These are phyloP conservation scores for Sarcophaga subvicina DNA, from an alignment of 2,888 invertebrate genomes.

Conservation along the genomic window DNA sequence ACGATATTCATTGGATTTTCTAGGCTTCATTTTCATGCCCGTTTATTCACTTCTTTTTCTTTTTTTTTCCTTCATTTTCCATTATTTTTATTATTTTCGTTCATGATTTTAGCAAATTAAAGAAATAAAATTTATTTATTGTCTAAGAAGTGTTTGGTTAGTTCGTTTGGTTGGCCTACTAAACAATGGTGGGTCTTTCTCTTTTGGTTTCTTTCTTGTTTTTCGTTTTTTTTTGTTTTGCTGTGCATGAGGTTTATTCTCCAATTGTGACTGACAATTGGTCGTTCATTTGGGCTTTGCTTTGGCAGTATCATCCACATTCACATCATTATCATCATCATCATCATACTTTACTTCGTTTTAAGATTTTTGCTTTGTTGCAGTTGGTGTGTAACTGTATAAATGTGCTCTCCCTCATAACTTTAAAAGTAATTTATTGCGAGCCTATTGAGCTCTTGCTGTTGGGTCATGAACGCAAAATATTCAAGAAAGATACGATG, in stretches of 20 bases:
- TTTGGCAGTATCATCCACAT: slow-evolving; percentile 5
- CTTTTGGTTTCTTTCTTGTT: slow-evolving; percentile 32
- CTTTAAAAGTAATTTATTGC: slow-evolving; percentile 62
- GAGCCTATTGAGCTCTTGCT: slow-evolving; percentile 57
- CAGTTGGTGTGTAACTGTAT: slow-evolving; percentile 20
- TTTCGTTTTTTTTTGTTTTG: not conserved
- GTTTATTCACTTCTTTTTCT: not conserved
- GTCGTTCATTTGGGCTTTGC: slow-evolving; percentile 30
- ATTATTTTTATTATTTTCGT: slow-evolving; percentile 16
- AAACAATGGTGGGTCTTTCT: slow-evolving; percentile 15
- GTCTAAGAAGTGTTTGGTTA: slow-evolving; percentile 38
- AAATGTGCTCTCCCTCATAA: slow-evolving; percentile 57
- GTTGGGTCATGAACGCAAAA: slow-evolving; percentile 60
- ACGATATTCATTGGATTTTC: slow-evolving; percentile 67
- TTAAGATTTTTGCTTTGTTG: not conserved
- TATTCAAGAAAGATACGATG: slow-evolving; percentile 10
- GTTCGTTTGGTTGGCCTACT: slow-evolving; percentile 29
- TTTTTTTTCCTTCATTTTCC: slow-evolving; percentile 10
- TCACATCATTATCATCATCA: not conserved
- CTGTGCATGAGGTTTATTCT: no score
- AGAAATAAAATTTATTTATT: slow-evolving; percentile 68
- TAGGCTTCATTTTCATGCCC: not conserved
- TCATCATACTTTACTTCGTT: slow-evolving; percentile 19
- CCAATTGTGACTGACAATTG: slow-evolving; percentile 26
- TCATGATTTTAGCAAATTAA: slow-evolving; percentile 69